Base-by-base conservation (phyloP, 2,888 invertebrate genomes). In the Epinotia brunnichana region DNA sequence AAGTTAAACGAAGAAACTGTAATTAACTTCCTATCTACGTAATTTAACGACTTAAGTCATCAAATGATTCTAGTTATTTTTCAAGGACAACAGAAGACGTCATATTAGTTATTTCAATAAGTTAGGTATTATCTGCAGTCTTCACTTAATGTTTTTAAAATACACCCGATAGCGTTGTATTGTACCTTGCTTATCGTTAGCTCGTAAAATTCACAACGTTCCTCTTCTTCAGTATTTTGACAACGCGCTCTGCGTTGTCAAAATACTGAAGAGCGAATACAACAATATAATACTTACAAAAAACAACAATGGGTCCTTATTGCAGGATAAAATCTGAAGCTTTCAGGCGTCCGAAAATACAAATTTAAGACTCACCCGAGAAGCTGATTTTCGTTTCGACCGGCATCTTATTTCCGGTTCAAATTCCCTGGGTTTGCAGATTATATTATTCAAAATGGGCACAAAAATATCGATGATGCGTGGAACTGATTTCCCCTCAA, bases 321-420 rank as follows among this genome's bases (percentile, higher is more conserved):
- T 70, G 9, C 5, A 41, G 17, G 51, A 10, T 51, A 59, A 59
- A 64, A 17, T 64, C 59, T 51, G 11, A n/a, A 48, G 21, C 48
- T 11, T 53, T 15, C 19, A 56, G 44, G 17, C 24, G 35, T n/a
- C 41, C 63, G 24, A 57, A 51, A 67, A 48, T 17, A 70, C 54
- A 67, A 72, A 76, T 71, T 73, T 75, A 56, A 76, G 69, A 91
- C 93, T 92, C 78, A 93, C 93, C 93, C 78, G 92, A 92, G 83
- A 92, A 93, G 87, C 92, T 92, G 77, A 92, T 92, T 90, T 83
- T 92, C 77, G 92, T 91, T 88, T 92, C 92, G 77, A 90, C 92
- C 78, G 93, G 93, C 93, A 92, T 92, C 80, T 84, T 89, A 76
- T 74, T 73, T 70, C 68, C 72, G 41, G 66, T 64, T 51, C 70